Base-by-base conservation (phyloP, 2,888 invertebrate species). In the Terebella lapidaria region DNA sequence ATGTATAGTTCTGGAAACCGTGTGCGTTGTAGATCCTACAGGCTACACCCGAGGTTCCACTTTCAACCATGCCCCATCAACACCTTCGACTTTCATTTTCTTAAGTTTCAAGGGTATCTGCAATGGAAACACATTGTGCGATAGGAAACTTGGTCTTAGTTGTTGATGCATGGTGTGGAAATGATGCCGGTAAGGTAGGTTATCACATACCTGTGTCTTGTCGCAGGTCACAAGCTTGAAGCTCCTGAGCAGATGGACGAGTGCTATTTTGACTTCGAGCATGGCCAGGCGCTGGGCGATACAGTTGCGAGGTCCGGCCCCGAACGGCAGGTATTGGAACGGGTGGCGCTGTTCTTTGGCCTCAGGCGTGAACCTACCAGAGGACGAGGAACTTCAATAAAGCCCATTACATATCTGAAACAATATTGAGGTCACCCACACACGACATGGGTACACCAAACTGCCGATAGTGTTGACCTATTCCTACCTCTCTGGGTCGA, bases 401-500 rank as follows among this genome's bases (percentile, higher is more conserved):
- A 35, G n/a, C n/a, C n/a, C 10, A 35, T 35, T 35, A 35, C n/a
- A 35, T n/a, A 35, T 15, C 42, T 35, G 10, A 35, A n/a, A 35
- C 42, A 35, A 35, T n/a, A 35, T 35, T n/a, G 10, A 35, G 42
- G 42, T 35, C 42, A 15, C n/a, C 10, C 42, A 35, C 42, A 35
- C 42, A 35, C 42, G n/a, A 35, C 42, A 35, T n/a, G n/a, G 42
- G n/a, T n/a, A 35, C 10, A 10, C 10, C 10, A 35, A 60, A 18
- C 47, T 26, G 47, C 54, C 58, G n/a, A 35, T 35, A 4, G 5
- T 53, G 3, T 53, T 49, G 5, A 51, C 56, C 4, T n/a, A 51
- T 25, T 24, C 57, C 3, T 22, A 66, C 62, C 66, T 62, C 51
- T 65, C 62, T 5, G 66, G 66, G 29, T 60, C 54, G 54, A 66